Percentiles rank a stretch among this genome's conserved stretches.
Conservation (phyloP, 2,888 invertebrate species). For the Micropterix aruncella region DNA sequence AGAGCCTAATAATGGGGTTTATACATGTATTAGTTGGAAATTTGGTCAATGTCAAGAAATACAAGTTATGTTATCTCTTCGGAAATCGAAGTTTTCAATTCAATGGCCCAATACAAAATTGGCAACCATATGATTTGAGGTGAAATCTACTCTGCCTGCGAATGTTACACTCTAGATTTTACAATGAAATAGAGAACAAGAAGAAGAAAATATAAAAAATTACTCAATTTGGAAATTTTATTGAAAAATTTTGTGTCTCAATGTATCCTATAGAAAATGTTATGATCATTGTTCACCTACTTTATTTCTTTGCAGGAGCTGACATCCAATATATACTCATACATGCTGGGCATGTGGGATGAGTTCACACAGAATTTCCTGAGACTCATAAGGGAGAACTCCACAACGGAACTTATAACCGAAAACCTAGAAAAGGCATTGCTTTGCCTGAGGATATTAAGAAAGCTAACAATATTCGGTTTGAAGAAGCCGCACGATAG, state of each 20-base stretch:
- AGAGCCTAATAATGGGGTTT: too few species aligned
- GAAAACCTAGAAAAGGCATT: constrained; percentile 67
- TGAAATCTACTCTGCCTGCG: too few species aligned
- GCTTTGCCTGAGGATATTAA: constrained; percentile 64
- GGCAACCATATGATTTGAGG: too few species aligned
- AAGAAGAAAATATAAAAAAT: too few species aligned
- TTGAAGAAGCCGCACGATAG: constrained; percentile 65
- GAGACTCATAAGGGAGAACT: constrained; percentile 44
- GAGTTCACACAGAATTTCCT: constrained; percentile 55
- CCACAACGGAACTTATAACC: constrained; percentile 43
- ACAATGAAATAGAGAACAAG: too few species aligned
- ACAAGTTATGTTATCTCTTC: too few species aligned
- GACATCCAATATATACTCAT: constrained; percentile 56
- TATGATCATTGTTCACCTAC: constrained; percentile 1
- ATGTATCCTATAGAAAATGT: background rate
- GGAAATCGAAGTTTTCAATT: too few species aligned
- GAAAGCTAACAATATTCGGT: constrained; percentile 73
- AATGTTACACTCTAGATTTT: too few species aligned
- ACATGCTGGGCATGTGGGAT: constrained; percentile 69
- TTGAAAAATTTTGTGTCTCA: background rate
- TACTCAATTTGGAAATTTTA: background rate
- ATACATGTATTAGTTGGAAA: too few species aligned
- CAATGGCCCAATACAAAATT: too few species aligned
- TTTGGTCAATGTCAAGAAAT: too few species aligned
- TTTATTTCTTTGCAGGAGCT: constrained; percentile 44